Percentiles rank a stretch among this genome's conserved stretches.
phyloP scores from a whole-genome alignment of 2,113 vertebrate genomes.

The Gulo gulo region DNA sequence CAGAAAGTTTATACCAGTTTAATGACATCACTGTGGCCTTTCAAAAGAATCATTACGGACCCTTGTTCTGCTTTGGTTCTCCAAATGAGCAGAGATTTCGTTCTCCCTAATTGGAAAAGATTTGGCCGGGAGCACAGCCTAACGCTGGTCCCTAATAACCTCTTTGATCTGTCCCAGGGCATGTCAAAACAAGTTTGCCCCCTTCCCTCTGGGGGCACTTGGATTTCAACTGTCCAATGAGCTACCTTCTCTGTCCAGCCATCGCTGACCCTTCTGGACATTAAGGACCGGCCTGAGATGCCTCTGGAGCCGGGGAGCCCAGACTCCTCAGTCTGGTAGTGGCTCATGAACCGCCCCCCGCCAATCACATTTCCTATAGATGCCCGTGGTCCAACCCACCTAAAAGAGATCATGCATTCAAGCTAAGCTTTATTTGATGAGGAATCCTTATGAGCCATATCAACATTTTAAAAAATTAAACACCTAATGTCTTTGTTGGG shows the following conservation, averaged over 20 bases:
- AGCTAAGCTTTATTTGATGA: background rate
- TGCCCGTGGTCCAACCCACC: background rate
- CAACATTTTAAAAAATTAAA: background rate
- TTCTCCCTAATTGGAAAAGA: conserved; percentile 57
- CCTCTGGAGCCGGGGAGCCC: background rate
- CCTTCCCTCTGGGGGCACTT: background rate
- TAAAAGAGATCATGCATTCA: background rate
- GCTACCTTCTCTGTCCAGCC: background rate
- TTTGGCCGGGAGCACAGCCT: conserved; percentile 9
- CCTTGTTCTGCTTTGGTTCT: conserved; percentile 32
- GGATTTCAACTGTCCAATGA: conserved; percentile 29
- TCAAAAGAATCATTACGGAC: conserved; percentile 42
- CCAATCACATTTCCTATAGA: background rate
- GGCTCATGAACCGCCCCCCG: rapidly evolving
- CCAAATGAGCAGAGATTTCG: conserved; percentile 25
- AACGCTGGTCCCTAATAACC: conserved; percentile 18
- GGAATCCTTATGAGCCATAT: background rate
- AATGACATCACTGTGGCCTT: background rate
- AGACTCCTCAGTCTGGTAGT: background rate
- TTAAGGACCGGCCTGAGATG: background rate
- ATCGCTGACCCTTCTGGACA: background rate
- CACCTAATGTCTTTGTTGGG: background rate
- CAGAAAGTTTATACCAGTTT: background rate
- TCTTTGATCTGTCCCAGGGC: conserved; percentile 54
- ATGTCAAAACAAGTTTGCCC: conserved; percentile 37